A percentile compares a stretch with the other conserved stretches of the same genome.
Evolutionary conservation across 2,113 vertebrate genomes (phyloP).

Genomic region (Promerops cafer): DNA sequence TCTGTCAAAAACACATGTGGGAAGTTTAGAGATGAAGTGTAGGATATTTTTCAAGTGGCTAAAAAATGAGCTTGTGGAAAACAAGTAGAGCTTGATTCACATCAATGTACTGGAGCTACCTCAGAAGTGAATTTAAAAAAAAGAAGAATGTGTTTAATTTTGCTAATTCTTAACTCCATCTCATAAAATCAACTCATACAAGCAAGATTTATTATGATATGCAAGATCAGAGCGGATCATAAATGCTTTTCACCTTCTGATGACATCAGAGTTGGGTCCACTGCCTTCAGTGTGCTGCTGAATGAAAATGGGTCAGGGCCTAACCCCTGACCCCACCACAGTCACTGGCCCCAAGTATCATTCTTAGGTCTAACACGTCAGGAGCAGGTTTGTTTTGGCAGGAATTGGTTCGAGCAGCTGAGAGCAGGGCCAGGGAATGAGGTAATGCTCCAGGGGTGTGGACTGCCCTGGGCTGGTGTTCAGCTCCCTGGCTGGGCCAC

Average conservation of each 20-base stretch:
- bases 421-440: neutral
- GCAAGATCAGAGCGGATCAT: neutral
- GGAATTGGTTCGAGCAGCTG: neutral
- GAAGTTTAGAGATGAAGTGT: neutral
- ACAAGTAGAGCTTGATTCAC: neutral
- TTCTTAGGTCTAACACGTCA: neutral
- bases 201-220: neutral
- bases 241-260: neutral
- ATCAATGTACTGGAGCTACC: neutral
- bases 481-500: neutral
- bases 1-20: conserved; percentile 13
- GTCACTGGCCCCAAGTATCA: neutral
- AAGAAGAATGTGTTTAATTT: neutral
- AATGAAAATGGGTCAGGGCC: too few species aligned
- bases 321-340: neutral
- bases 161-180: neutral
- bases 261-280: neutral
- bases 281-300: neutral
- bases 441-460: neutral
- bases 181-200: neutral
- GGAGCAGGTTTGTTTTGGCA: conserved; percentile 14
- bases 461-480: neutral
- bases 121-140: neutral
- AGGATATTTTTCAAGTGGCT: neutral
- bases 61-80: neutral